These are phyloP conservation scores for Drosophila tripunctata DNA, from an alignment of 2,888 invertebrate species.

Conservation along the genomic window DNA sequence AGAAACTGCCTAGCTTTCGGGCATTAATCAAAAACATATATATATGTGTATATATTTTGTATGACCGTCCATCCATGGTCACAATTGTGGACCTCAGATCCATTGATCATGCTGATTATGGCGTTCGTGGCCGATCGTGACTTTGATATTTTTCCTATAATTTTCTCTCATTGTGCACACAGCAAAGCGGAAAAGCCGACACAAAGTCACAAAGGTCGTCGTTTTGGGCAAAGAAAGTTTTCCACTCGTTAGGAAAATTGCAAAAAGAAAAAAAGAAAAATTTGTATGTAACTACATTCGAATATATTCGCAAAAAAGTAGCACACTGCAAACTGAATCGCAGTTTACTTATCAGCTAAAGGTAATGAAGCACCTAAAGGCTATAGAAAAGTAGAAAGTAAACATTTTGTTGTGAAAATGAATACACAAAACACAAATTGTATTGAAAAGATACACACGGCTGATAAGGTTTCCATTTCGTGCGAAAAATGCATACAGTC, in stretches of 20 bases:
- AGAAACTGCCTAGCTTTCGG: constrained; percentile 24
- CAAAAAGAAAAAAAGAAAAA: constrained; percentile 19
- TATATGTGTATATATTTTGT: too few relatives aligned
- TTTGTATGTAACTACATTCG: background rate
- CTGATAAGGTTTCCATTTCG: constrained; percentile 31
- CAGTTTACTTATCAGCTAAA: constrained; percentile 32
- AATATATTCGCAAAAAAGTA: constrained; percentile 1
- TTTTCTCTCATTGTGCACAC: constrained; percentile 60
- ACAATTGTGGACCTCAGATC: constrained; percentile 32
- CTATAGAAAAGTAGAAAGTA: constrained; percentile 9
- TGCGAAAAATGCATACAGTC: constrained; percentile 18
- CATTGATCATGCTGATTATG: constrained; percentile 72
- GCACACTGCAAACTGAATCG: constrained; percentile 1
- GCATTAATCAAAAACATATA: constrained; percentile 73
- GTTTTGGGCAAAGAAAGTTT: constrained; percentile 67
- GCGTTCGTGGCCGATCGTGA: constrained; percentile 63
- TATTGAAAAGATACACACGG: constrained; percentile 25
- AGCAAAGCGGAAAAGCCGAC: constrained; percentile 35
- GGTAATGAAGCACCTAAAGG: constrained; percentile 1
- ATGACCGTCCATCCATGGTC: constrained; percentile 39
- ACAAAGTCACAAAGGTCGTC: constrained; percentile 34
- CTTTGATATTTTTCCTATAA: constrained; percentile 72
- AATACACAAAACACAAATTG: constrained; percentile 16
- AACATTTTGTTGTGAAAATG: constrained; percentile 11
- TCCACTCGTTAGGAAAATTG: constrained; percentile 42